Evolutionary conservation across 2,888 invertebrate genomes (phyloP).

Genomic region (Lithophane socia): DNA sequence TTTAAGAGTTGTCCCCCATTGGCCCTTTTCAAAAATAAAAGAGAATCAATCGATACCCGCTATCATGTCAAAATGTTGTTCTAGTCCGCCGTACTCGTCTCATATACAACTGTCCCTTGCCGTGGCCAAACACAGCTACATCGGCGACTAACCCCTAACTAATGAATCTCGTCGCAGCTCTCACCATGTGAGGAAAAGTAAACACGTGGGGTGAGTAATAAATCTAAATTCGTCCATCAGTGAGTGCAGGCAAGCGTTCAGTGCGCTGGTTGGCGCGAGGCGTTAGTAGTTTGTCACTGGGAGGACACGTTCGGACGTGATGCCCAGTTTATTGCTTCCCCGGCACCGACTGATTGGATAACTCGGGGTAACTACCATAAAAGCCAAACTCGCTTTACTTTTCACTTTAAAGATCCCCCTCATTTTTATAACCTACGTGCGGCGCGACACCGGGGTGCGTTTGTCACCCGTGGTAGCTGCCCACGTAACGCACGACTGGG

Average conservation of each 20-base stretch:
- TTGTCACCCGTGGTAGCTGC: constrained; percentile 49
- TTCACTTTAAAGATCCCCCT: constrained; percentile 59
- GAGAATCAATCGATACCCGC: background rate
- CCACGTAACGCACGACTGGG: constrained; percentile 61
- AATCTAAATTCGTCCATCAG: constrained; percentile 82
- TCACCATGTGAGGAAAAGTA: constrained; percentile 73
- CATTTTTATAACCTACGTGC: constrained; percentile 55
- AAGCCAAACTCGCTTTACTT: constrained; percentile 71
- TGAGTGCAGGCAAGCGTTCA: constrained; percentile 74
- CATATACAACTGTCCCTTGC: constrained; percentile 21
- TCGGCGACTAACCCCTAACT: constrained; percentile 58
- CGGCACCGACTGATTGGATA: constrained; percentile 81
- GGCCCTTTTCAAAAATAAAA: background rate
- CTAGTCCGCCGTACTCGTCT: background rate
- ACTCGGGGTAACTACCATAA: constrained; percentile 73
- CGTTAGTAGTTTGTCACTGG: constrained; percentile 75
- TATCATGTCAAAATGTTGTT: constrained; percentile 28
- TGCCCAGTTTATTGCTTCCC: constrained; percentile 82
- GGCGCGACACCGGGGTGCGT: constrained; percentile 45
- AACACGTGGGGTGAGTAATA: constrained; percentile 75
- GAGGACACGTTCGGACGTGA: constrained; percentile 82
- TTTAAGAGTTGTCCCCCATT: no score
- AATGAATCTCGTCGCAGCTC: constrained; percentile 69
- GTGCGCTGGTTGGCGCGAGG: constrained; percentile 64
- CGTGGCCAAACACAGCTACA: constrained; percentile 47